A percentile compares a stretch with the other conserved stretches of the same genome.
Conservation (phyloP, 2,888 invertebrate genomes). For the Agapetus fuscipes region DNA sequence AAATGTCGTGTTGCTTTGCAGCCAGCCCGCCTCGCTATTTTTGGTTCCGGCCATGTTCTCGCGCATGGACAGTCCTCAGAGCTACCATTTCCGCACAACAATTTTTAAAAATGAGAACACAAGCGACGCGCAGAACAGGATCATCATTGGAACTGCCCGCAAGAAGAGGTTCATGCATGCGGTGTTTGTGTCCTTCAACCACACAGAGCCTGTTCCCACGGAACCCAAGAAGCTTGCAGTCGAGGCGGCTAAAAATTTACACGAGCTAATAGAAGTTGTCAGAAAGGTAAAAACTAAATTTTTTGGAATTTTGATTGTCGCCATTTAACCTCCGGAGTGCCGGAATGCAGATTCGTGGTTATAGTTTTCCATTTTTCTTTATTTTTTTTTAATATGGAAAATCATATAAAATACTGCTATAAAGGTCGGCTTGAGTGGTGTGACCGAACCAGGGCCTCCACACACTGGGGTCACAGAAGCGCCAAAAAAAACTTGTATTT, state of each 20-base stretch:
- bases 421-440: no score
- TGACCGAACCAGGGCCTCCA: no score
- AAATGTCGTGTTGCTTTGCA: no score
- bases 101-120: slow-evolving; percentile 28
- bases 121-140: slow-evolving; percentile 30
- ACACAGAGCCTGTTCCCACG: slow-evolving; percentile 50
- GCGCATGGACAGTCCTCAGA: slow-evolving; percentile 55
- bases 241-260: slow-evolving; percentile 37
- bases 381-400: background rate
- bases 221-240: slow-evolving; percentile 50
- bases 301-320: background rate
- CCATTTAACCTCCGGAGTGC: background rate
- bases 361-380: background rate
- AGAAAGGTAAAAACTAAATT: slow-evolving; percentile 32
- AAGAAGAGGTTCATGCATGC: slow-evolving; percentile 48
- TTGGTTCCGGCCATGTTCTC: slow-evolving; percentile 72
- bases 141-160: slow-evolving; percentile 39
- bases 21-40: slow-evolving; percentile 34
- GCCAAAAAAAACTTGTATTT: no score
- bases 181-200: slow-evolving; percentile 52
- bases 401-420: no score
- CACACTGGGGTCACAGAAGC: no score
- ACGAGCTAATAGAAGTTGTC: slow-evolving; percentile 39
- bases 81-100: slow-evolving; percentile 35
- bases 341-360: no score